Evolutionary conservation across 1,140 invertebrate genomes (phyloP), one percentile per base, ranked within the genome.

Genomic region (Drosophila setifemur): DNA sequence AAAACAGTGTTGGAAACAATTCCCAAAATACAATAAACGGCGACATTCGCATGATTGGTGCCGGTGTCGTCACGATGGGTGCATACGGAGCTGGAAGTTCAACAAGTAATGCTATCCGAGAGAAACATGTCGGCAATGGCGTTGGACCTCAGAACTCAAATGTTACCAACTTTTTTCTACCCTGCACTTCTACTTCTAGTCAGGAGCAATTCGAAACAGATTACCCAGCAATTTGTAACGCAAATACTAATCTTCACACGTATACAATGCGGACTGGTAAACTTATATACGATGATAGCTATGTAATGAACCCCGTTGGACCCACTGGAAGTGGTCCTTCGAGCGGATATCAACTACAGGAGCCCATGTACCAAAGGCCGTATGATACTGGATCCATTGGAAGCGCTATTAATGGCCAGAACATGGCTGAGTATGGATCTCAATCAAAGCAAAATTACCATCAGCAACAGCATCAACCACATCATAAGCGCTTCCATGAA

Each of bases 211-310:
- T 94, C 72, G 93, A 93, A 70, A 94, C 94, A 0, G 94, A 95
- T 69, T 97, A 96, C 89, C 96, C 96, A 0, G 94, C 96, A 18
- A 95, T 96, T 72, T 96, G 95, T 79, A 96, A 94, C 71, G 94
- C 95, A 1, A 97, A 97, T 81, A 95, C 96, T 11, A 96, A 96
- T 70, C 93, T 96, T 9, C 93, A 96, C 50, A 96, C 96, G 23
- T 97, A 96, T 75, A 95, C 95, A 4, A 92, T 96, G 89, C 92
- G 95, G 45, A 95, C 94, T 1, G 95, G 94, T 0, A 96, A 95
- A 78, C 93, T 95, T 11, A 94, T 95, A 21, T 96, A 95, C 75
- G 95, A 96, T 52, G 92, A 92, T 25, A 90, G 78, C 47, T 90
- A 85, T 53, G 89, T 87, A 0, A 49, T 90, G 1, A 90, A 82